Conservation (phyloP, 2,888 invertebrate species). For the Melipona bicolor region DNA sequence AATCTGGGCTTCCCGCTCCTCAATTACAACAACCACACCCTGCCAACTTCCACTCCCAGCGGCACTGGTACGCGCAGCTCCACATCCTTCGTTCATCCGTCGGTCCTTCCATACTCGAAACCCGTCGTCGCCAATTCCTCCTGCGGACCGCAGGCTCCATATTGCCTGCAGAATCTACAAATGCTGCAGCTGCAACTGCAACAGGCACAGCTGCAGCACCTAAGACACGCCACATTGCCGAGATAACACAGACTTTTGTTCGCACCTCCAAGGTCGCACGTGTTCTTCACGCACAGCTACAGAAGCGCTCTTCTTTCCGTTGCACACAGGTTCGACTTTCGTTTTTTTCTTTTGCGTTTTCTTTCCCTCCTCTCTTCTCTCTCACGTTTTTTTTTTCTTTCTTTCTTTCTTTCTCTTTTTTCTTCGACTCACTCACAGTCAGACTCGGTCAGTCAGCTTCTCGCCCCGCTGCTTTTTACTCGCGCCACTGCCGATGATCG, state of each 20-base stretch:
- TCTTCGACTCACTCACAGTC: neutral
- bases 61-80: slow-evolving; percentile 41
- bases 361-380: neutral
- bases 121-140: slow-evolving; percentile 41
- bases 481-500: neutral
- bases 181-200: slow-evolving; percentile 74
- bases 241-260: slow-evolving; percentile 76
- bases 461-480: neutral
- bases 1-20: slow-evolving; percentile 49
- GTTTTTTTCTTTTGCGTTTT: slow-evolving; percentile 57
- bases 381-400: neutral
- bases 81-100: slow-evolving; percentile 69
- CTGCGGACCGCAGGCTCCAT: slow-evolving; percentile 64
- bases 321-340: slow-evolving; percentile 80
- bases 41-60: slow-evolving; percentile 18
- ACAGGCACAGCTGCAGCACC: slow-evolving; percentile 77
- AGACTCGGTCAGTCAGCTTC: neutral
- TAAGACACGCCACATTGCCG: slow-evolving; percentile 78
- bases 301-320: slow-evolving; percentile 64
- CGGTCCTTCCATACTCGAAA: slow-evolving; percentile 61
- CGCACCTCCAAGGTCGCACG: slow-evolving; percentile 57
- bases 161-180: slow-evolving; percentile 74
- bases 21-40: slow-evolving; percentile 31
- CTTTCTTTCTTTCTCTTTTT: neutral
- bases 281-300: slow-evolving; percentile 44